These are phyloP conservation scores for Phenacoccus solenopsis DNA, from an alignment of 1,140 invertebrate species.

Conservation along the genomic window DNA sequence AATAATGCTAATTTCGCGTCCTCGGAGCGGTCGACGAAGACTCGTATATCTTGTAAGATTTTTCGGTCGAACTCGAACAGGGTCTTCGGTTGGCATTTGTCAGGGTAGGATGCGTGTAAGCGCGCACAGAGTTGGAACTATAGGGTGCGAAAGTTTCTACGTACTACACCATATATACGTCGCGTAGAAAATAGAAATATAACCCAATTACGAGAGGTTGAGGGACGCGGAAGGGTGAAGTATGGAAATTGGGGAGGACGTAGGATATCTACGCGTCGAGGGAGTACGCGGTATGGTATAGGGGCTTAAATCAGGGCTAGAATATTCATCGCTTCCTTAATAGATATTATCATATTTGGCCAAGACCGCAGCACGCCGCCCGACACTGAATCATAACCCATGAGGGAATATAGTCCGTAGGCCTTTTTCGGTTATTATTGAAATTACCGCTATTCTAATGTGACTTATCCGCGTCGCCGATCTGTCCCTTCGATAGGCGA, in stretches of 20 bases:
- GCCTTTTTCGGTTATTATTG: conserved; percentile 11
- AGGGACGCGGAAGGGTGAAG: background rate
- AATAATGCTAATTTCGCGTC: no score
- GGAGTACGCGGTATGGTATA: background rate
- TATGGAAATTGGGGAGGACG: background rate
- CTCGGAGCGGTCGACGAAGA: no score
- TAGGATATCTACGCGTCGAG: background rate
- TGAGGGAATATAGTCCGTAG: conserved; percentile 10
- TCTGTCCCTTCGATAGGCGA: no score
- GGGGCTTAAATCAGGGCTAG: conserved; percentile 11
- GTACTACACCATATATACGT: background rate
- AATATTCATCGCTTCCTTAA: conserved; percentile 17
- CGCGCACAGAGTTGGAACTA: no score
- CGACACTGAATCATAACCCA: conserved; percentile 15
- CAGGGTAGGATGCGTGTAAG: no score
- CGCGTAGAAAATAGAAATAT: conserved; percentile 9
- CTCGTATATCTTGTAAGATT: no score
- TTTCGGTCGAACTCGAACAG: no score
- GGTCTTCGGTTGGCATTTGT: no score
- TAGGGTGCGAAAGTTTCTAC: conserved; percentile 4
- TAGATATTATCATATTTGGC: conserved; percentile 18
- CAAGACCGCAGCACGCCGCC: background rate
- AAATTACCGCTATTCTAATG: conserved; percentile 9
- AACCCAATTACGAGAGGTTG: conserved; percentile 6
- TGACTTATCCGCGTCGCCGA: background rate